Conservation (phyloP, 2,113 vertebrate species). For the Notothenia rossii region DNA sequence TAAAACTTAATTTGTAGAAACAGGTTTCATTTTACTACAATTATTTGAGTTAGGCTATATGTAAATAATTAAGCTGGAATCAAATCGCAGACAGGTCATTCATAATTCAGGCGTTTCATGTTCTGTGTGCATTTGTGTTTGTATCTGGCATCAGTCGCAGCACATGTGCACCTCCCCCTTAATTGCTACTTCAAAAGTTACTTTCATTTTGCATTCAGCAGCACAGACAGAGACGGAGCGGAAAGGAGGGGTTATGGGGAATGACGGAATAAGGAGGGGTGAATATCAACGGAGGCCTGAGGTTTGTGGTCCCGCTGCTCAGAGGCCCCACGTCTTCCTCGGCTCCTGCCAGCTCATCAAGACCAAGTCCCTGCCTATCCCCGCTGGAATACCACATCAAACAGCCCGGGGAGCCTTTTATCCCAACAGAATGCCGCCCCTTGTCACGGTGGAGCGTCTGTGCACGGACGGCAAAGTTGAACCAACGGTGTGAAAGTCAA, state of each 20-base stretch:
- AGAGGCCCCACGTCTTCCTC: constrained; percentile 66
- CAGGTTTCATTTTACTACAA: constrained; percentile 25
- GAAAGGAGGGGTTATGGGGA: constrained; percentile 39
- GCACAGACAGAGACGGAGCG: constrained; percentile 15
- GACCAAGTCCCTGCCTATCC: constrained; percentile 58
- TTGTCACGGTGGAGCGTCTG: constrained; percentile 49
- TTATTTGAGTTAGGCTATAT: constrained; percentile 19
- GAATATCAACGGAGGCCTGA: constrained; percentile 65
- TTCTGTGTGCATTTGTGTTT: constrained; percentile 52
- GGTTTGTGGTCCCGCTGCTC: constrained; percentile 72
- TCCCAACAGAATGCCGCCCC: constrained; percentile 60
- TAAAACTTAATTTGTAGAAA: constrained; percentile 27
- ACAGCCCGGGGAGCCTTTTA: constrained; percentile 74
- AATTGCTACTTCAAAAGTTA: constrained; percentile 64
- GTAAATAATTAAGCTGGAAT: constrained; percentile 71
- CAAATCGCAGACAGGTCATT: constrained; percentile 52
- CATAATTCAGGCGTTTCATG: constrained; percentile 66
- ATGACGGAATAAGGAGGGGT: constrained; percentile 63
- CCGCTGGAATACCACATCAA: constrained; percentile 69
- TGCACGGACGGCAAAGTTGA: constrained; percentile 51
- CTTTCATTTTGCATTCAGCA: constrained; percentile 54
- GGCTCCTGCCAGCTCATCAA: constrained; percentile 71
- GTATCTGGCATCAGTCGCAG: constrained; percentile 48
- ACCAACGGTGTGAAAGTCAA: constrained; percentile 64
- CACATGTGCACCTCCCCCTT: constrained; percentile 13